phyloP scores from a whole-genome alignment of 2,888 invertebrate species.

The Colostygia pectinataria region DNA sequence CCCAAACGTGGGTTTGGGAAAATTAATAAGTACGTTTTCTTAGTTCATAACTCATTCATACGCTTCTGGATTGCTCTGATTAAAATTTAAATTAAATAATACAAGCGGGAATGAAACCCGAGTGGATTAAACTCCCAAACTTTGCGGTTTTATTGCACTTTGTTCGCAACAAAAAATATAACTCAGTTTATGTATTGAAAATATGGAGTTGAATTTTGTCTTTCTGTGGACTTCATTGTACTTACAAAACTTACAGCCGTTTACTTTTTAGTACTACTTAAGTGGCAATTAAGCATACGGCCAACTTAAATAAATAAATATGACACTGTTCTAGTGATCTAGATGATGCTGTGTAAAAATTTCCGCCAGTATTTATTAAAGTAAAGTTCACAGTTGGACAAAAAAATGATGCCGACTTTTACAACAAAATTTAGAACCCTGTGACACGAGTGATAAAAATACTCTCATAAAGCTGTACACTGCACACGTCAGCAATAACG shows the following conservation, averaged over 20 bases:
- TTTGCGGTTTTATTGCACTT: conserved; percentile 16
- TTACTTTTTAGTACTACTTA: too few species aligned
- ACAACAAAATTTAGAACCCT: background rate
- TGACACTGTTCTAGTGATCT: too few species aligned
- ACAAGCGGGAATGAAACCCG: conserved; percentile 1
- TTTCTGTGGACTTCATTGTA: background rate
- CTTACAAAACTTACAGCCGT: too few species aligned
- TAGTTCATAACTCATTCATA: conserved; percentile 26
- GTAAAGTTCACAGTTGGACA: too few species aligned
- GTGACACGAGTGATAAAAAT: conserved; percentile 20
- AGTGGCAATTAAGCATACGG: too few species aligned
- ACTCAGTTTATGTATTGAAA: background rate
- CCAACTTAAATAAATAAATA: too few species aligned
- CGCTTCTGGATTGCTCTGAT: conserved; percentile 22
- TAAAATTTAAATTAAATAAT: conserved; percentile 29
- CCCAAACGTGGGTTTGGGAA: conserved; percentile 6
- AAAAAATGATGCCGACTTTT: background rate
- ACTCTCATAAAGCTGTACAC: conserved; percentile 25
- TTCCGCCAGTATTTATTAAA: too few species aligned
- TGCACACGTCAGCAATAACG: conserved; percentile 23
- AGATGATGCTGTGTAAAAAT: too few species aligned
- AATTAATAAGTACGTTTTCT: conserved; percentile 18
- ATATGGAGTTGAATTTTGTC: background rate
- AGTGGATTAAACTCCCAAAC: conserved; percentile 3
- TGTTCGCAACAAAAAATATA: conserved; percentile 9